Evolutionary conservation across 2,113 vertebrate species (phyloP), one percentile per base, ranked within the genome.

Genomic region (Callionymus lyra): DNA sequence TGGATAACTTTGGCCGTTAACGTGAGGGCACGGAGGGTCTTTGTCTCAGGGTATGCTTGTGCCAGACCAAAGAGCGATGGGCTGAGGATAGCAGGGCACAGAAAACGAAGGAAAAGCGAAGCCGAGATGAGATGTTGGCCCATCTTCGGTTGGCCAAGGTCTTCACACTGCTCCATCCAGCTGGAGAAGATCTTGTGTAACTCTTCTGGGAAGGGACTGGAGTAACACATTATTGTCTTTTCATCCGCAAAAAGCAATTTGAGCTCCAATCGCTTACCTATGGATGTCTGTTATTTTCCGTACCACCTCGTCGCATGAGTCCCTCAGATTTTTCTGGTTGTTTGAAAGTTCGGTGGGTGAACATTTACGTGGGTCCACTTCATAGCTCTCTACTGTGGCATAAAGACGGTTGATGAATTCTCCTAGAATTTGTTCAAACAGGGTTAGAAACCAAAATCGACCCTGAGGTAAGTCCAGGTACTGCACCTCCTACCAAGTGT

Each of bases 1-100:
- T 98, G 94, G 71, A 97, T 89, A 72, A 97, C 93, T 58, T 98
- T 98, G 58, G 94, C 94, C 0, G 91, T 89, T 6, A 98, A 50
- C 1, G 92, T 97, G 47, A 98, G 91, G 6, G 87, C 82, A 0
- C 94, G 88, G 31, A 94, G 84, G 0, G 84, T 88, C 66, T 79
- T 72, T 2, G 91, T 74, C 0, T 86, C 83, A 0, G 94, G 94
- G 16, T 93, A 93, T 9, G 93, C 77, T 47, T 90, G 88, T 2
- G 81, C 82, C 10, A 98, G 83, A 47, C 89, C 88, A 1, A 98
- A 98, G 51, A 98, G 89, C 55, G 92, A 94, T 1, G 94, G 94
- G 31, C 92, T 89, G 67, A 98, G 86, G 56, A 94, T 72, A 37
- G 94, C 94, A 0, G 94, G 94, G 39, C 94, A 98, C 6, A 98